Base-by-base conservation (phyloP, 1,140 invertebrate species). In the Euwallacea fornicatus region DNA sequence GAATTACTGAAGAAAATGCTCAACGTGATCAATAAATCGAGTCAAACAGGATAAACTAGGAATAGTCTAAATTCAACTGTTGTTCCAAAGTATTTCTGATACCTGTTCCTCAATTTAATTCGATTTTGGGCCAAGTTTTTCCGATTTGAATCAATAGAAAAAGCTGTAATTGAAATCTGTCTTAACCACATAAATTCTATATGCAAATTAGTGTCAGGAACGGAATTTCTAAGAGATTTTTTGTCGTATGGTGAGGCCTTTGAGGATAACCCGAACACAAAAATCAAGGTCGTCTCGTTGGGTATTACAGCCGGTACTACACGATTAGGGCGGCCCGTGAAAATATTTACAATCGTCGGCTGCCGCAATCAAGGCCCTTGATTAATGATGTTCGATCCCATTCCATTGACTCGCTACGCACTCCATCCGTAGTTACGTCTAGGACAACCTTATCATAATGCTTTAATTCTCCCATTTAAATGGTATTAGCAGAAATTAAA, bases 341-440 rank as follows among this genome's bases (percentile, higher is more conserved):
- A 69, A 69, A 69, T 69, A 69, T 69, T 69, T 69, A 69, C 67
- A 69, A 69, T 69, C 67, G 67, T 62, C 67, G 58, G 58, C 47
- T 42, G 47, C 59, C 16, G 21, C 46, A 69, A 62, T 62, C 58
- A 69, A 53, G 59, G 21, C 59, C 59, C 41, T 62, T 69, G 67
- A 69, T 69, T 69, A 69, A 69, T 69, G 67, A 69, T 62, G 15
- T 47, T 7, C 21, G 43, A 68, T 68, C 44, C 3, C 53, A 21
- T 47, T 68, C 16, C 66, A 58, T 67, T 58, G 54, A 67, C 16
- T 66, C 42, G 46, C 46, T 58, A 58, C 13, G 21, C 55, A 16
- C 21, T 33, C 21, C 21, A 33, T 33, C 4, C 21, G 21, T 33
- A 33, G 21, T 33, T 33, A 33, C 21, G 21, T 33, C 21, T 33